Evolutionary conservation across 2,113 vertebrate species (phyloP), one percentile per base, ranked within the genome.

Genomic region (Otolemur garnettii): DNA sequence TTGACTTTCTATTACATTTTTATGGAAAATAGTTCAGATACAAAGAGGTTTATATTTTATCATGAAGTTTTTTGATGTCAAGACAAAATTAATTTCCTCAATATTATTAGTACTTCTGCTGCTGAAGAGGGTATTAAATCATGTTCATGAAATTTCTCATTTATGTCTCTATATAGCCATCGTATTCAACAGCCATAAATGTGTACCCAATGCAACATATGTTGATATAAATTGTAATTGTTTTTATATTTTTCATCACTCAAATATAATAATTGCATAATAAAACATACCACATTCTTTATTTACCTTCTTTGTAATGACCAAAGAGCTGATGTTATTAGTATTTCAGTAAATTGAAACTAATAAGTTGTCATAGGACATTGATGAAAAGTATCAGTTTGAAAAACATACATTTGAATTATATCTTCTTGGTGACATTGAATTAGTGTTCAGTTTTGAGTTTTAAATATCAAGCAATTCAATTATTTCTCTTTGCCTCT

Each of bases 391-490:
- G 8, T 80, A 45, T 92, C 66, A 87, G 0, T 68, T 91, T 87
- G 45, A 81, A 90, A 92, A 13, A 69, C 57, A 88, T 0, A 15
- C 38, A 81, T 77, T 94, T 87, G 55, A 79, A 92, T 93, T 93
- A 87, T 11, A 81, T 93, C 50, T 87, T 92, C 38, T 84, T 21
- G 75, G 30, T 84, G 53, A 85, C 68, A 84, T 60, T 87, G 69
- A 93, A 69, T 74, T 72, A 79, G 26, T 57, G 26, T 95, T 84
- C 18, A 95, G 87, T 95, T 94, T 90, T 85, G 30, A 87, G 42
- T 90, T 53, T 87, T 82, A 93, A 95, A 90, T 87, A 96, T 92
- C 62, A 92, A 82, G 28, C 68, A 96, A 66, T 33, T 21, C 17
- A 82, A 74, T 38, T 69, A 87, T 82, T 94, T 84, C 7, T 94